Conservation (phyloP, 2,113 vertebrate genomes). For the Amblyopsis rosae region DNA sequence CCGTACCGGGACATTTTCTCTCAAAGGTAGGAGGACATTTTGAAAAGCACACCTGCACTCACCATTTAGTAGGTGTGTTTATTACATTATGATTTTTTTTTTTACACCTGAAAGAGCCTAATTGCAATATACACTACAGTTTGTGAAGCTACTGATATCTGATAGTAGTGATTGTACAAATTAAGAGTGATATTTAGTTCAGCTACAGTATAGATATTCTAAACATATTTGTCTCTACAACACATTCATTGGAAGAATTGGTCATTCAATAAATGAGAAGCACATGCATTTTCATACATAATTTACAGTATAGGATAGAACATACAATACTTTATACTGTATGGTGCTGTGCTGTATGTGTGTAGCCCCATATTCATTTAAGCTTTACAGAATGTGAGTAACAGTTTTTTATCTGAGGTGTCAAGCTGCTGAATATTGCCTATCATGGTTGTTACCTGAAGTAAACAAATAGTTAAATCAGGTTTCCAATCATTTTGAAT, state of each 20-base stretch:
- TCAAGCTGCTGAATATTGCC: constrained; percentile 53
- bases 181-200: not conserved
- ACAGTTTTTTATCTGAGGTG: constrained; percentile 48
- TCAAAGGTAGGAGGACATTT: constrained; percentile 84
- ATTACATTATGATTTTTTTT: not conserved
- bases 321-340: too few species aligned
- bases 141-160: constrained; percentile 2
- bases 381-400: not conserved
- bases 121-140: constrained; percentile 15
- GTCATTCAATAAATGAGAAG: not conserved
- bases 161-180: not conserved
- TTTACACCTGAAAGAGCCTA: constrained; percentile 18
- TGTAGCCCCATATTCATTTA: not conserved
- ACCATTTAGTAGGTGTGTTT: not conserved
- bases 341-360: not conserved
- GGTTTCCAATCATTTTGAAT: constrained; percentile 59
- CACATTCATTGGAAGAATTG: not conserved
- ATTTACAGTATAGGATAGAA: too few species aligned
- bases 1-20: constrained; percentile 97
- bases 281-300: too few species aligned
- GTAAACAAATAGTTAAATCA: constrained; percentile 66
- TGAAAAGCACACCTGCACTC: not conserved
- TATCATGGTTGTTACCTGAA: constrained; percentile 61
- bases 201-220: too few species aligned
- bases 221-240: not conserved